Conservation (phyloP, 2,888 invertebrate species). For the Philonicus albiceps region DNA sequence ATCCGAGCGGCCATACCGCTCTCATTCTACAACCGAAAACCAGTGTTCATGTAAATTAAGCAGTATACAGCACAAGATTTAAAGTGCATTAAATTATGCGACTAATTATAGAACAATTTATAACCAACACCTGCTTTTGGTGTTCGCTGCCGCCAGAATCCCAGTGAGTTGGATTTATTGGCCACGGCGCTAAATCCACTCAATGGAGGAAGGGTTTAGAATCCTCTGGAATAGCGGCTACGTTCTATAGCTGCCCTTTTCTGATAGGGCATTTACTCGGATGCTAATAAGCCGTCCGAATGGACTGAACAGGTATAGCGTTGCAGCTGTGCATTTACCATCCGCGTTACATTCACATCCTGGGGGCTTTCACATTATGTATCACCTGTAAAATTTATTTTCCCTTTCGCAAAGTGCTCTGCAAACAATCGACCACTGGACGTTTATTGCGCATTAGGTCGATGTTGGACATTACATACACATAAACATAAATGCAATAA, state of each 20-base stretch:
- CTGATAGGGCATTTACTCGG: conserved; percentile 12
- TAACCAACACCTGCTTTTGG: conserved; percentile 48
- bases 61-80: conserved; percentile 44
- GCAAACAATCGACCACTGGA: not conserved
- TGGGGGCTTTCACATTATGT: not conserved
- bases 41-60: conserved; percentile 41
- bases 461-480: not conserved
- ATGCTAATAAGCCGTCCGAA: conserved; percentile 29
- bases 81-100: conserved; percentile 48
- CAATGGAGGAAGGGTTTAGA: not conserved
- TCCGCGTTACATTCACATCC: not conserved
- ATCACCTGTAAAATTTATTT: conserved; percentile 35
- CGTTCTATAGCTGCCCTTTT: not conserved
- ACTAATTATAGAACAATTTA: conserved; percentile 47
- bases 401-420: conserved; percentile 1
- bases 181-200: not conserved
- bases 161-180: conserved; percentile 24
- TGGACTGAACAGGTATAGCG: conserved; percentile 28
- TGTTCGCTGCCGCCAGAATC: conserved; percentile 38
- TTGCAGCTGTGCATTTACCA: not conserved
- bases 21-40: not conserved
- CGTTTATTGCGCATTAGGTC: not conserved
- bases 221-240: not conserved
- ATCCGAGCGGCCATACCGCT: not conserved
- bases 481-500: not conserved